These are phyloP conservation scores for Serranus cabrilla DNA, from an alignment of 2,797 vertebrate genomes.

Conservation along the genomic window DNA sequence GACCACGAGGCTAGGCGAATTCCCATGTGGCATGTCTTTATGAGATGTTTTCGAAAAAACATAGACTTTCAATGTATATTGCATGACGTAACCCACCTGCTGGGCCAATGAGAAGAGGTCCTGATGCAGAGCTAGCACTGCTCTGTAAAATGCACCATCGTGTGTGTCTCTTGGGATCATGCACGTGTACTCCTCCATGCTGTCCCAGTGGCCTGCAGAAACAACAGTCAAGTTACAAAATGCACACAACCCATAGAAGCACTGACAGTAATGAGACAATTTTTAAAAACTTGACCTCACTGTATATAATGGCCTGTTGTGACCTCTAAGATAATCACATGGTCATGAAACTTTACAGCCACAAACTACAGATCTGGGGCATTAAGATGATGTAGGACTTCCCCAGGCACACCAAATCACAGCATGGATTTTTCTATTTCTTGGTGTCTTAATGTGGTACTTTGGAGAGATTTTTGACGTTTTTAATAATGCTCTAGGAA, in stretches of 20 bases:
- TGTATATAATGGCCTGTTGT: no score
- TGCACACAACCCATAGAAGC: conserved; percentile 1
- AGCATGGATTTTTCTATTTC: no score
- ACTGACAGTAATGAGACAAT: no score
- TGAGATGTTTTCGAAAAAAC: conserved; percentile 54
- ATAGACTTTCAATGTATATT: conserved; percentile 28
- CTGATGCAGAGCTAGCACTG: conserved; percentile 96
- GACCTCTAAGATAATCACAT: no score
- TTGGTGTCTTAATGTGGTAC: no score
- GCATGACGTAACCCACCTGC: conserved; percentile 86
- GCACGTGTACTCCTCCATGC: conserved; percentile 99
- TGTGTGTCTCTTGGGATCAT: conserved; percentile 99
- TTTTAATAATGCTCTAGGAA: no score
- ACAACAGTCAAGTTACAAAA: conserved; percentile 8
- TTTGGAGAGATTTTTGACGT: no score
- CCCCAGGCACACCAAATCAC: no score
- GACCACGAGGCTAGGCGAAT: conserved; percentile 1
- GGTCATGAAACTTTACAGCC: no score
- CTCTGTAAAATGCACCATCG: conserved; percentile 97
- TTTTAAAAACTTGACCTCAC: no score
- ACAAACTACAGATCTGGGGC: no score
- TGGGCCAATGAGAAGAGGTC: conserved; percentile 98
- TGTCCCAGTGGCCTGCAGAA: conserved; percentile 95
- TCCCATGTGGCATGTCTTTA: conserved; percentile 50
- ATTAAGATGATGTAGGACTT: no score